phyloP scores from a whole-genome alignment of 2,113 vertebrate genomes.

The Baryphthengus martii region DNA sequence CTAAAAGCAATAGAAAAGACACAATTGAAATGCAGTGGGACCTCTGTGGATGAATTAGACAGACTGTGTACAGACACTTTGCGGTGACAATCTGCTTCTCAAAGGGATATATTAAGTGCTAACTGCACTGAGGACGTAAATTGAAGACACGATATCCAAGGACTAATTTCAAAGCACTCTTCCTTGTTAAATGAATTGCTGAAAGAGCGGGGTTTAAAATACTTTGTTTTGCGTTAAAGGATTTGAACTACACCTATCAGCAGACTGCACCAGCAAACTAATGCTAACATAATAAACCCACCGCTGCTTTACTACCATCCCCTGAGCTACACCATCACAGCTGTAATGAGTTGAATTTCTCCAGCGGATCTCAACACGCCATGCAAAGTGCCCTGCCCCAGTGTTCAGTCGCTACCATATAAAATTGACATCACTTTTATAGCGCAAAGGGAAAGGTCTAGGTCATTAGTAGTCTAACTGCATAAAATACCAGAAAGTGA shows the following conservation, averaged over 20 bases:
- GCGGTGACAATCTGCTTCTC: constrained; percentile 61
- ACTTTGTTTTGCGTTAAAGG: constrained; percentile 61
- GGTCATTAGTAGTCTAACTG: neutral
- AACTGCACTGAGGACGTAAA: constrained; percentile 48
- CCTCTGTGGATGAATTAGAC: constrained; percentile 59
- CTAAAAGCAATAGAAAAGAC: constrained; percentile 61
- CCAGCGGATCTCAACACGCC: neutral
- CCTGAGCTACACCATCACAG: neutral
- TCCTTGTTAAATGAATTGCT: constrained; percentile 62
- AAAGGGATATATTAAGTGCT: constrained; percentile 66
- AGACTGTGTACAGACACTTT: constrained; percentile 56
- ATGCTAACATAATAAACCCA: constrained; percentile 16
- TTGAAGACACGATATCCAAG: constrained; percentile 64
- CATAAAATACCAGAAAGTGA: neutral
- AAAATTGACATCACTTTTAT: neutral
- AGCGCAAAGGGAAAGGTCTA: neutral
- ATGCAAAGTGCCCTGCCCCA: neutral
- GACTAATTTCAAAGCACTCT: constrained; percentile 67
- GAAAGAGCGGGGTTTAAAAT: constrained; percentile 59
- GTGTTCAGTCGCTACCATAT: neutral
- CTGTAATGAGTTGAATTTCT: constrained; percentile 9
- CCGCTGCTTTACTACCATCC: neutral
- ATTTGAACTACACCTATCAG: constrained; percentile 58
- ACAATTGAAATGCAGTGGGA: constrained; percentile 66
- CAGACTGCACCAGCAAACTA: constrained; percentile 4